Conservation (phyloP, 2,797 vertebrate species). For the Eupleurogrammus muticus region DNA sequence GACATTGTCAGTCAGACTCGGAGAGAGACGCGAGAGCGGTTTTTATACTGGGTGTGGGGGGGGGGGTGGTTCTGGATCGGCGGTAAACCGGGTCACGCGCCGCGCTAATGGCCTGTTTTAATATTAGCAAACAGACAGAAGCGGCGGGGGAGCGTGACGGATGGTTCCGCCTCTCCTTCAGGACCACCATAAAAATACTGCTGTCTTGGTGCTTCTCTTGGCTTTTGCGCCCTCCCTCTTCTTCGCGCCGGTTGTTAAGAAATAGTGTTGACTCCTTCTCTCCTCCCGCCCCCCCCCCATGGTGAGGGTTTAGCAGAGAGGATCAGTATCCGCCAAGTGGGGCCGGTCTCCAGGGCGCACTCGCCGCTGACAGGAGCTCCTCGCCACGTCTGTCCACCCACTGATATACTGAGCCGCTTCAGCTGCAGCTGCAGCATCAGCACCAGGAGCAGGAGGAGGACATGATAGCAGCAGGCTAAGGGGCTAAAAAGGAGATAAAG, state of each 20-base stretch:
- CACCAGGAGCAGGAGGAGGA: slow-evolving; percentile 75
- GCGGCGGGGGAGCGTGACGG: slow-evolving; percentile 33
- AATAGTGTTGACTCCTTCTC: slow-evolving; percentile 45
- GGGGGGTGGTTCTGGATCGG: slow-evolving; percentile 14
- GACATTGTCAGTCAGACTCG: slow-evolving; percentile 21
- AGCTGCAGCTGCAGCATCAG: slow-evolving; percentile 75
- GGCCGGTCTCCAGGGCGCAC: slow-evolving; percentile 63
- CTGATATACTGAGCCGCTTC: slow-evolving; percentile 65
- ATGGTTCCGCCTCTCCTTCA: slow-evolving; percentile 43
- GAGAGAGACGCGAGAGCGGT: slow-evolving; percentile 13
- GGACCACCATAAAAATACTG: slow-evolving; percentile 68
- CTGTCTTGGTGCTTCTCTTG: slow-evolving; percentile 58
- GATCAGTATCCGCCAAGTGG: slow-evolving; percentile 58
- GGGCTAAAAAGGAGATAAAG: slow-evolving; percentile 36
- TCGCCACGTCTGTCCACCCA: slow-evolving; percentile 68
- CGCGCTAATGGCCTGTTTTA: slow-evolving; percentile 51
- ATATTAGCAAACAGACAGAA: slow-evolving; percentile 48
- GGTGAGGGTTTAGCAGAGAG: slow-evolving; percentile 58
- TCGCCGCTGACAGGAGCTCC: slow-evolving; percentile 66
- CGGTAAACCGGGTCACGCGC: slow-evolving; percentile 17
- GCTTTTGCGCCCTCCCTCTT: slow-evolving; percentile 41
- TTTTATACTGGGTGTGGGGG: not conserved
- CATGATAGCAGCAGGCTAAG: slow-evolving; percentile 17
- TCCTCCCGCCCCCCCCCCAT: no score
- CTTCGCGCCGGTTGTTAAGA: slow-evolving; percentile 54